phyloP scores from a whole-genome alignment of 2,113 vertebrate species.

The Piprites chloris region DNA sequence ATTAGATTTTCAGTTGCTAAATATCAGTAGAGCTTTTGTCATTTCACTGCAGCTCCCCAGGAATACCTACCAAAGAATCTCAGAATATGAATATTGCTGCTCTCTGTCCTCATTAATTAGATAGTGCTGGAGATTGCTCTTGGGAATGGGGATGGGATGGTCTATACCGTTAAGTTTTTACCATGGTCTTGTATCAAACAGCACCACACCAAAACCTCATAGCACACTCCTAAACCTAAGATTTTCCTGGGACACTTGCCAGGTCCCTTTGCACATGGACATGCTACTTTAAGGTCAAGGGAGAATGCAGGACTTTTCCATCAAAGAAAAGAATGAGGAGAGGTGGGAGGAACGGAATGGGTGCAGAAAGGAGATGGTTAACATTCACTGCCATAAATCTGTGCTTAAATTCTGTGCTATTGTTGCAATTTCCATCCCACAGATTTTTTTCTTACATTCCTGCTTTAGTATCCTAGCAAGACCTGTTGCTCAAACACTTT shows the following conservation, averaged over 20 bases:
- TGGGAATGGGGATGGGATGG: neutral
- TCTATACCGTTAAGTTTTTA: neutral
- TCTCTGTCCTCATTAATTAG: neutral
- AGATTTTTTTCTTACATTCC: neutral
- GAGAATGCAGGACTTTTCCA: neutral
- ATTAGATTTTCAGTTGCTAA: neutral
- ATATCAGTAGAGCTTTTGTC: neutral
- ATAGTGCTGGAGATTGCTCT: neutral
- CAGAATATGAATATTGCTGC: neutral
- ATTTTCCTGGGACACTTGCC: neutral
- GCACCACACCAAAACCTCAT: neutral
- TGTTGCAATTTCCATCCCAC: neutral
- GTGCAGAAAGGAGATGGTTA: neutral
- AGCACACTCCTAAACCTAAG: neutral
- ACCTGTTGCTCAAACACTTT: neutral
- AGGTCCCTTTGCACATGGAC: neutral
- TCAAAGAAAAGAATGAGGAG: neutral
- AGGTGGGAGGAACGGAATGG: fast-evolving
- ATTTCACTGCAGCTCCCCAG: neutral
- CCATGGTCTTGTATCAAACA: neutral
- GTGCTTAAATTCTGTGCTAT: neutral
- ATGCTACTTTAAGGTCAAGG: neutral
- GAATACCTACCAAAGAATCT: neutral
- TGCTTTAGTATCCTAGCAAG: neutral
- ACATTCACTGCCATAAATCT: neutral